Evolutionary conservation across 2,888 invertebrate species (phyloP), one percentile per base, ranked within the genome.

Genomic region (Alsophila aescularia): DNA sequence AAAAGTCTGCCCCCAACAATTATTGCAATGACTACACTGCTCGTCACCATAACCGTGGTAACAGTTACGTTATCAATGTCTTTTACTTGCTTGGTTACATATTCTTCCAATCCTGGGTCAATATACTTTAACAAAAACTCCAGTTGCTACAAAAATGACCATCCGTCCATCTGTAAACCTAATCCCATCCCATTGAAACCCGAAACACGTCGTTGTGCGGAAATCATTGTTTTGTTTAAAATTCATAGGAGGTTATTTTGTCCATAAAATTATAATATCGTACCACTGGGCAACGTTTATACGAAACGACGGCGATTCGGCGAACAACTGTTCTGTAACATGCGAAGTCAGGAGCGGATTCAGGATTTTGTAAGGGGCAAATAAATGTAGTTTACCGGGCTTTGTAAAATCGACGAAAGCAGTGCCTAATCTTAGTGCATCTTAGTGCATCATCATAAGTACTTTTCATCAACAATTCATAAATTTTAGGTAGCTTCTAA

Each of bases 201-300:
- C 85, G 57, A 63, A 55, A 70, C 84, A 81, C 82, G 81, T 80
- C 72, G 68, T 50, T 60, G 68, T 64, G 71, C 75, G 69, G 70
- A 77, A 75, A 73, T 80, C 75, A 79, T 83, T 83, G 82, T 80
- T 75, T 73, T 79, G 71, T 81, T 86, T 83, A 79, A 83, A 81
- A 87, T 87, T 86, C 85, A 84, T 77, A 77, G 79, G 74, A 72
- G 67, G 73, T 70, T 72, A 73, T 74, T 77, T 75, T 75, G 72
- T 59, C 67, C 65, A 66, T 72, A 67, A 71, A 72, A 75, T 74
- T 74, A 72, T 74, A 75, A 75, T 73, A 69, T 66, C 50, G 59
- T 56, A 68, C 58, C 56, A 62, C 58, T 66, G 70, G 66, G 62
- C 60, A 45, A 41, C 53, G 58, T 42, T 52, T 62, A 50, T 45